Base-by-base conservation (phyloP, 2,113 vertebrate species). In the Phaethon lepturus region DNA sequence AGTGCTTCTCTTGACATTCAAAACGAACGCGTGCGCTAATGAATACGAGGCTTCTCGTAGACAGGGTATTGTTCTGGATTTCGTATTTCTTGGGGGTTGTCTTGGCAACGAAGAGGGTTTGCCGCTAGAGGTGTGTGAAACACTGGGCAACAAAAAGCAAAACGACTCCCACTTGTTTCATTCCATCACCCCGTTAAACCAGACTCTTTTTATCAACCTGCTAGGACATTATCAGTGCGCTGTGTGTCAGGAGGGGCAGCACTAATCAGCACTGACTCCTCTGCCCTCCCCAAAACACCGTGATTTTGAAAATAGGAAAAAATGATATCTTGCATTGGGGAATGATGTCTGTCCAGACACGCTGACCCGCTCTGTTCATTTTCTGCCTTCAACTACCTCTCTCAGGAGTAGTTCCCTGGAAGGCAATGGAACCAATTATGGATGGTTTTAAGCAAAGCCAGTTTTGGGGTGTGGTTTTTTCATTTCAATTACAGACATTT, bases 31-130 rank as follows among this genome's bases (percentile, higher is more conserved):
- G 33, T 82, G 81, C 88, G 24, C 82, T 81, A 80, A 60, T 63
- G 90, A 72, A 89, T 90, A 95, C 10, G 69, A 78, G 63, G 96
- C 62, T 94, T 88, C 88, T 90, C 17, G 29, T 85, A 59, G 68
- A 76, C 71, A 66, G 86, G 85, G 95, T 96, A 93, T 95, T 95
- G 96, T 95, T 96, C 95, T 90, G 93, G 84, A 96, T 96, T 96
- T 95, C 91, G 76, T 69, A 92, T 93, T 95, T 96, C 94, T 96
- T 93, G 77, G 0, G 87, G 93, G 95, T 91, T 97, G 94, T 97
- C 96, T 97, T 97, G 96, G 97, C 96, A 97, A 97, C 97, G 17
- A 80, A 91, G 93, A 95, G 89, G 94, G 74, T 95, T 97, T 97
- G 94, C 94, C 59, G 90, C 94, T 95, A 95, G 94, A 97, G 93